Percentiles rank a stretch among this genome's conserved stretches.
These are phyloP conservation scores for Nothoprocta perdicaria DNA, from an alignment of 2,113 vertebrate genomes.

Conservation along the genomic window DNA sequence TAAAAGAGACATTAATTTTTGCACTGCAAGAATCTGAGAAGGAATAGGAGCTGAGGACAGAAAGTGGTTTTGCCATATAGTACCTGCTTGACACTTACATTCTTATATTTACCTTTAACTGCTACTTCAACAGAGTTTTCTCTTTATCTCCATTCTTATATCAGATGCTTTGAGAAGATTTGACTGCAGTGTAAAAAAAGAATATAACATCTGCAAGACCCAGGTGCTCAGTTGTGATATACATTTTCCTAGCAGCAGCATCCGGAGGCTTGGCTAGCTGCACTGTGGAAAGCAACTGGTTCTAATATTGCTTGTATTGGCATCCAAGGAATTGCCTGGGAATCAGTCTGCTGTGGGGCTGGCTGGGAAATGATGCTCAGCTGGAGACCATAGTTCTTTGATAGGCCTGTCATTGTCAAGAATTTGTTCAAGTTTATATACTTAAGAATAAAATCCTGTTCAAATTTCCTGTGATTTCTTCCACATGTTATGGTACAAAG, in stretches of 20 bases:
- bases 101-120: background rate
- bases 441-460: slow-evolving; percentile 55
- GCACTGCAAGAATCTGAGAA: background rate
- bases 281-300: slow-evolving; percentile 15
- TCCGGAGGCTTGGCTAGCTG: slow-evolving; percentile 55
- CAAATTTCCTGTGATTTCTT: slow-evolving; percentile 71
- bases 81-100: background rate
- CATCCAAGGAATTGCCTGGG: background rate
- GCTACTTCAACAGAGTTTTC: background rate
- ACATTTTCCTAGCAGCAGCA: slow-evolving; percentile 30
- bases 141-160: background rate
- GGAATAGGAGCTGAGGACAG: background rate
- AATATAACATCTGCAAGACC: slow-evolving; percentile 4
- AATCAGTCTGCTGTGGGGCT: slow-evolving; percentile 14
- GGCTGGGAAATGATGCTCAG: slow-evolving; percentile 18
- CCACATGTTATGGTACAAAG: slow-evolving; percentile 65
- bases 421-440: slow-evolving; percentile 66
- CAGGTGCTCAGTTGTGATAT: slow-evolving; percentile 3
- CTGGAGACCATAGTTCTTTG: slow-evolving; percentile 28
- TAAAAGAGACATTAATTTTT: background rate
- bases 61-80: background rate
- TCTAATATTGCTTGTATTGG: slow-evolving; percentile 36
- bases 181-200: background rate
- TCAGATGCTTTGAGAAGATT: background rate
- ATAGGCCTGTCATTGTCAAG: slow-evolving; percentile 63